These are phyloP conservation scores for Phrynocephalus versicolor DNA, from an alignment of 2,113 vertebrate genomes.

Conservation along the genomic window DNA sequence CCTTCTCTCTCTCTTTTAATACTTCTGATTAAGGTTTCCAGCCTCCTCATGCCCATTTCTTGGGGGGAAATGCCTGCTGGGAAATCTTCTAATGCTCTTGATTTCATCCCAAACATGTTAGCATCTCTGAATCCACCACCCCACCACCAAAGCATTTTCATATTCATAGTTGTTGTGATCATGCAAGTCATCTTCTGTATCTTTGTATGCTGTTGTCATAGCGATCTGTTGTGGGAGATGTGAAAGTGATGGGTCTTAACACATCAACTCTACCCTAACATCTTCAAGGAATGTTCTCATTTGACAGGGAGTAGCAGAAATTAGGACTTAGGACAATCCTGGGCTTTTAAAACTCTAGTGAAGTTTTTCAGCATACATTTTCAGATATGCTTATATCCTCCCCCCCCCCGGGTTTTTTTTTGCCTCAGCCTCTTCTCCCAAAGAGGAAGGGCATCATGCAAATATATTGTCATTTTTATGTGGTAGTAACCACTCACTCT, in stretches of 20 bases:
- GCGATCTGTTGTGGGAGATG: constrained; percentile 41
- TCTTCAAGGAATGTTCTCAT: background rate
- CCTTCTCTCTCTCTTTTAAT: background rate
- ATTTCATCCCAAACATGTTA: background rate
- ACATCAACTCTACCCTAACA: background rate
- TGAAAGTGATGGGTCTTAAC: constrained; percentile 26
- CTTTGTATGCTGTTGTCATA: constrained; percentile 58
- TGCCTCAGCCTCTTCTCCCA: background rate
- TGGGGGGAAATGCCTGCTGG: background rate
- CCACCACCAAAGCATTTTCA: constrained; percentile 23
- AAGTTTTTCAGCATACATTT: background rate
- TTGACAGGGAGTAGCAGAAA: constrained; percentile 21
- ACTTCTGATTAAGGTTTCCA: background rate
- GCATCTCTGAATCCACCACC: constrained; percentile 35
- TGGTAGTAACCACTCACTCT: background rate
- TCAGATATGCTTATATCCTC: too few relatives aligned
- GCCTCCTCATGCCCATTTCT: background rate
- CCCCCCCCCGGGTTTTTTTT: too few relatives aligned
- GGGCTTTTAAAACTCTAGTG: background rate
- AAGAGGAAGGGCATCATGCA: too few relatives aligned
- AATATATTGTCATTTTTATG: background rate
- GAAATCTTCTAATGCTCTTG: background rate
- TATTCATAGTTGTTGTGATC: constrained; percentile 51
- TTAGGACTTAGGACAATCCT: accelerated
- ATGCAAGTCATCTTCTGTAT: constrained; percentile 46